phyloP scores from a whole-genome alignment of 2,888 invertebrate genomes.

The Dryococelus australis region DNA sequence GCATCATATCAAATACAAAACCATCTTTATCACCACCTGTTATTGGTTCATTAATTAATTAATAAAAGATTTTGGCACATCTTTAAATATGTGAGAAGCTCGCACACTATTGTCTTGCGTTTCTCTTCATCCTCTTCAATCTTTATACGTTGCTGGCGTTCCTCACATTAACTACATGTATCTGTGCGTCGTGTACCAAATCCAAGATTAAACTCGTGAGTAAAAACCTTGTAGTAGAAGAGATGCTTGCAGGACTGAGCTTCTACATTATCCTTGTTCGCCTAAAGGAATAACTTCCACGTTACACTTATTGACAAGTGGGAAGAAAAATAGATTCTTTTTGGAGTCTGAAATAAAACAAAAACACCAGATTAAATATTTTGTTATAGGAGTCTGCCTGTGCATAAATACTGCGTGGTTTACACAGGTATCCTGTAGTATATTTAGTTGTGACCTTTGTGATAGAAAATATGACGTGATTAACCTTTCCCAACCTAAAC shows the following conservation, averaged over 20 bases:
- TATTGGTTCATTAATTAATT: neutral
- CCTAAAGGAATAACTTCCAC: slow-evolving; percentile 27
- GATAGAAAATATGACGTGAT: no score
- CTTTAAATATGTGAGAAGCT: slow-evolving; percentile 18
- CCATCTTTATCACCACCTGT: neutral
- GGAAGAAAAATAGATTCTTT: slow-evolving; percentile 23
- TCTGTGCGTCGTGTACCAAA: slow-evolving; percentile 31
- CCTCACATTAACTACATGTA: slow-evolving; percentile 29
- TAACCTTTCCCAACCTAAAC: no score
- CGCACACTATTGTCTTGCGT: slow-evolving; percentile 25
- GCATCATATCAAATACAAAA: slow-evolving; percentile 27
- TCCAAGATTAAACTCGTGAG: slow-evolving; percentile 18
- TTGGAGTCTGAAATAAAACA: slow-evolving; percentile 3
- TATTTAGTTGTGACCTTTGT: no score
- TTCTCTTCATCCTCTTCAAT: slow-evolving; percentile 18
- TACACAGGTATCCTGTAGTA: no score
- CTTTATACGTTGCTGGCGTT: slow-evolving; percentile 12
- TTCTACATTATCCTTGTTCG: neutral
- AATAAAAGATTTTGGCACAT: slow-evolving; percentile 23
- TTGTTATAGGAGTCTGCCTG: neutral
- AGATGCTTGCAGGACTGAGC: slow-evolving; percentile 11
- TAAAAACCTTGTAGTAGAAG: slow-evolving; percentile 25
- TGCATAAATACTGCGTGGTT: no score
- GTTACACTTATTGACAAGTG: neutral
- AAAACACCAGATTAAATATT: neutral